These are phyloP conservation scores for Eristalis intricaria DNA, from an alignment of 2,888 invertebrate species.

Conservation along the genomic window DNA sequence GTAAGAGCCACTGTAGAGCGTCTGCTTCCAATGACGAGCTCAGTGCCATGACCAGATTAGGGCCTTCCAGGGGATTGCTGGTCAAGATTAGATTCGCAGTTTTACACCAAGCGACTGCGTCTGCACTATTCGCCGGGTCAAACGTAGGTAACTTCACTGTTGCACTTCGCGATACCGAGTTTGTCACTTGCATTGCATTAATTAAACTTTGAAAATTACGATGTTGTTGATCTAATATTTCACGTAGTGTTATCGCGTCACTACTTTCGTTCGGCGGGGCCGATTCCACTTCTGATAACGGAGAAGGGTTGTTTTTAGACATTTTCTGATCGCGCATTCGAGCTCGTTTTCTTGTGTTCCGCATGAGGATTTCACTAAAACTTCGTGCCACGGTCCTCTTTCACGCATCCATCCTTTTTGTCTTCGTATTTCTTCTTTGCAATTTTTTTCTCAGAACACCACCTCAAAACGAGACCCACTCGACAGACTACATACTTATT, in stretches of 20 bases:
- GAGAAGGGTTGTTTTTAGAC: not conserved
- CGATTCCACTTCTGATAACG: slow-evolving; percentile 24
- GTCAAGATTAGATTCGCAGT: not conserved
- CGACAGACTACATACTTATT: too few species aligned
- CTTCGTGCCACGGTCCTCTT: not conserved
- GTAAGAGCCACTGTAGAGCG: too few species aligned
- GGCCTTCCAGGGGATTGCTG: slow-evolving; percentile 24
- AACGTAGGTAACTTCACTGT: too few species aligned
- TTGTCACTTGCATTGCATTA: slow-evolving; percentile 21
- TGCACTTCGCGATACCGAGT: not conserved
- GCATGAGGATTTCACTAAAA: slow-evolving; percentile 18
- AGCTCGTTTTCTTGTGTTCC: slow-evolving; percentile 45
- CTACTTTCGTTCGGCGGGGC: slow-evolving; percentile 3
- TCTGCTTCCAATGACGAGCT: slow-evolving; percentile 24
- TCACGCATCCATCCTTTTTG: slow-evolving; percentile 1
- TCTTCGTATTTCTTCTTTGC: not conserved
- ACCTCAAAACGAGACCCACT: slow-evolving; percentile 3
- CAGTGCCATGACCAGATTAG: slow-evolving; percentile 20
- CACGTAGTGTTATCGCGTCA: slow-evolving; percentile 26
- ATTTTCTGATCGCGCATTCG: slow-evolving; percentile 45
- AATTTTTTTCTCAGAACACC: slow-evolving; percentile 8
- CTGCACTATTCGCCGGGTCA: too few species aligned
- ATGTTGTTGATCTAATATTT: slow-evolving; percentile 27
- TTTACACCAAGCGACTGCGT: too few species aligned
- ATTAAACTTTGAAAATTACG: slow-evolving; percentile 13